phyloP scores from a whole-genome alignment of 2,113 vertebrate genomes.

The Cercopithecus mona region DNA sequence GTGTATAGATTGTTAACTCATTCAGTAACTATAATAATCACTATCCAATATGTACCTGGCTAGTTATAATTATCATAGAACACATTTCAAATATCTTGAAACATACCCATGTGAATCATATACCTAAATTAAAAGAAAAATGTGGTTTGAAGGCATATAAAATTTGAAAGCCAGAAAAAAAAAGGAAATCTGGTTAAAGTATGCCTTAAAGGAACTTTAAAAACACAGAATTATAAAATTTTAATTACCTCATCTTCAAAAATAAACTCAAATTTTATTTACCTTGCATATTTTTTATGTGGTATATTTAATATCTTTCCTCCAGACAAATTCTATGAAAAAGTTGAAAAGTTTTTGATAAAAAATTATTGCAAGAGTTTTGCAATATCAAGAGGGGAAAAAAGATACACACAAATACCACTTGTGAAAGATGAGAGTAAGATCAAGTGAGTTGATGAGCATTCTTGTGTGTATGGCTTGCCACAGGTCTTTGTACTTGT shows the following conservation, averaged over 20 bases:
- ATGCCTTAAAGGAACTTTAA: too few relatives aligned
- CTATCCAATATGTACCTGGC: not conserved
- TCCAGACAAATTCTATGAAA: not conserved
- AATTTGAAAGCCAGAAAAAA: not conserved
- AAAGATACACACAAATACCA: not conserved
- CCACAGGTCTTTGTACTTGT: not conserved
- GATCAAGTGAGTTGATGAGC: not conserved
- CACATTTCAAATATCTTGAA: not conserved
- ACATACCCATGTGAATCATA: not conserved
- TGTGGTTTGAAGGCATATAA: not conserved
- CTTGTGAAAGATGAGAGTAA: not conserved
- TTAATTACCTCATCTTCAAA: not conserved
- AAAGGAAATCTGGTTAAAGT: not conserved
- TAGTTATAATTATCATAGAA: not conserved
- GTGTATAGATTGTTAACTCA: not conserved
- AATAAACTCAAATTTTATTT: not conserved
- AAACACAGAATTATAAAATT: constrained; percentile 13
- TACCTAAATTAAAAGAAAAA: not conserved
- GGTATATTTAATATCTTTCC: not conserved
- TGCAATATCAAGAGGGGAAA: not conserved
- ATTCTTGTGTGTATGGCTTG: not conserved
- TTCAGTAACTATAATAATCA: not conserved
- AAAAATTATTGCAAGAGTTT: not conserved
- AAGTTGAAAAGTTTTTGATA: not conserved
- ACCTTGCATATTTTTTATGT: not conserved